These are phyloP conservation scores for Platycnemis pennipes DNA, from an alignment of 2,888 invertebrate genomes.

Conservation along the genomic window DNA sequence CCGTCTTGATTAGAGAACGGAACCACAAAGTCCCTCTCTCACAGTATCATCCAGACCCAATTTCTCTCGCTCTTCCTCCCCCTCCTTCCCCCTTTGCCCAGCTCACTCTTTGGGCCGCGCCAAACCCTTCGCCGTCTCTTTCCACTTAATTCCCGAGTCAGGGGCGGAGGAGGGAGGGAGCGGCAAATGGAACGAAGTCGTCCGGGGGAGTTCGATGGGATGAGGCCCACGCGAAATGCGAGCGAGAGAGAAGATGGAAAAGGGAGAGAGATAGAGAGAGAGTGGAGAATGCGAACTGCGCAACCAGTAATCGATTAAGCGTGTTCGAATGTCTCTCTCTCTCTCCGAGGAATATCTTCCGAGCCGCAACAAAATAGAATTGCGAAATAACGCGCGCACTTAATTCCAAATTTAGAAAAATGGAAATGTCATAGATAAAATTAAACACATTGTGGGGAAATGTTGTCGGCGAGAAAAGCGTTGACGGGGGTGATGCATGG, in stretches of 20 bases:
- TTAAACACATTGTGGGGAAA: neutral
- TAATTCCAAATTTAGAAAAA: neutral
- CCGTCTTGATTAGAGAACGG: constrained; percentile 25
- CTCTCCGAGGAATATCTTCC: neutral
- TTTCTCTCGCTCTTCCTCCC: neutral
- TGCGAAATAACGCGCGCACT: neutral
- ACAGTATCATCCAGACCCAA: constrained; percentile 8
- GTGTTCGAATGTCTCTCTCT: neutral
- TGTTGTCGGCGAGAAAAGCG: too few relatives aligned
- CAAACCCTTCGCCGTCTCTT: too few relatives aligned
- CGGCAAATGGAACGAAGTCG: neutral
- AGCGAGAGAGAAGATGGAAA: too few relatives aligned
- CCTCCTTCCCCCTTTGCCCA: neutral
- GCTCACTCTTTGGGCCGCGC: too few relatives aligned
- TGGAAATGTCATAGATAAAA: neutral
- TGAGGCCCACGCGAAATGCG: neutral
- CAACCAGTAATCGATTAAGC: neutral
- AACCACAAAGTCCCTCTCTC: constrained; percentile 24
- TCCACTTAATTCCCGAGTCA: neutral
- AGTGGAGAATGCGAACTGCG: neutral
- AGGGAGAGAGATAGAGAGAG: neutral
- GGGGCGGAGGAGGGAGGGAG: neutral
- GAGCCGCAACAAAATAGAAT: neutral
- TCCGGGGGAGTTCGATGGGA: neutral
- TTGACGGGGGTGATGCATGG: too few relatives aligned